These are phyloP conservation scores for Delia radicum DNA, from an alignment of 1,140 invertebrate species.

Conservation along the genomic window DNA sequence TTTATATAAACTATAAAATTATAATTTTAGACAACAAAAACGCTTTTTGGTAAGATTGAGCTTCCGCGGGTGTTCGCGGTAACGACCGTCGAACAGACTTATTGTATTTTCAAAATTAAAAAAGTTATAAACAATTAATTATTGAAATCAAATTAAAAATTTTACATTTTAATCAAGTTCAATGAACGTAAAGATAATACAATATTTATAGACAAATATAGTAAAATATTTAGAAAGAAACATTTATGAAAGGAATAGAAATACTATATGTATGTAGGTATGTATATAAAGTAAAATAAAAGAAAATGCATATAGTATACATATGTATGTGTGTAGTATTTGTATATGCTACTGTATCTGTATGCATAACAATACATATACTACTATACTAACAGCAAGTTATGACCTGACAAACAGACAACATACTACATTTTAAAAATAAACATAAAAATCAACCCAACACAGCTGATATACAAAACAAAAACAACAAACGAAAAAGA, in stretches of 20 bases:
- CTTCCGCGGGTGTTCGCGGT: no score
- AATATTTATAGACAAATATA: no score
- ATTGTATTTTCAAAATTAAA: no score
- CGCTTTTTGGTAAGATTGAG: no score
- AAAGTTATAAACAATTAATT: no score
- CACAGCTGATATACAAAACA: neutral
- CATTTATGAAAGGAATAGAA: neutral
- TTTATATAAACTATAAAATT: no score
- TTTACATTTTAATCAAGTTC: no score
- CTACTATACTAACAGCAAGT: neutral
- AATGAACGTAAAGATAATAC: no score
- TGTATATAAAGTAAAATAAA: neutral
- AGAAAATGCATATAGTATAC: neutral
- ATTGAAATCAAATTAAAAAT: neutral
- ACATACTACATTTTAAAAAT: neutral
- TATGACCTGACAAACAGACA: neutral
- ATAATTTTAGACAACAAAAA: no score
- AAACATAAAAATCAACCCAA: neutral
- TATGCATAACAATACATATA: neutral
- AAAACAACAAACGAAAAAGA: neutral
- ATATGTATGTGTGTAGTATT: neutral
- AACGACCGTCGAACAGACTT: no score
- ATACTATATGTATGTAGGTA: neutral
- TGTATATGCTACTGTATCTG: no score
- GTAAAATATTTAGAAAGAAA: no score